These are phyloP conservation scores for Deilephila porcellus DNA, from an alignment of 2,888 invertebrate species.

Conservation along the genomic window DNA sequence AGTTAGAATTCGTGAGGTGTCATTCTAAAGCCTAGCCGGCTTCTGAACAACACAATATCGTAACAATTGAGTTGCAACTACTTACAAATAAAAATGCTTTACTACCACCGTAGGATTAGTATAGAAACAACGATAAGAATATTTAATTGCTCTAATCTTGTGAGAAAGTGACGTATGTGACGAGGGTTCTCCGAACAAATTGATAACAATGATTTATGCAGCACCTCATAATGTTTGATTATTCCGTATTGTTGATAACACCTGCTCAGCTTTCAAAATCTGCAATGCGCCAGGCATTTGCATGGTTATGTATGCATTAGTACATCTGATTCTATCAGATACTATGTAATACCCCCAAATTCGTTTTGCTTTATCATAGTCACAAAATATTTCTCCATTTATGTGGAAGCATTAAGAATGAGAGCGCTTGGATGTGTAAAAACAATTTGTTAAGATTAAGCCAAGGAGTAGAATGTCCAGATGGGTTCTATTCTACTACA, in stretches of 20 bases:
- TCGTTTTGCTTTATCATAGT: too few species aligned
- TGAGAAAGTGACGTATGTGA: background rate
- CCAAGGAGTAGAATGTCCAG: background rate
- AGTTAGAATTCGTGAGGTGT: too few species aligned
- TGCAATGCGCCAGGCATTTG: background rate
- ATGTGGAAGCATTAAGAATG: too few species aligned
- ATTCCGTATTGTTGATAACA: background rate
- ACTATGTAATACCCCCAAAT: background rate
- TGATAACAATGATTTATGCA: constrained; percentile 9
- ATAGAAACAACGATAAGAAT: background rate
- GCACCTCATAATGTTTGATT: background rate
- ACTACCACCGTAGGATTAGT: background rate
- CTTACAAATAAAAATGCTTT: background rate
- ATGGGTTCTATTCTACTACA: background rate
- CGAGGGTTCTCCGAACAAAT: background rate
- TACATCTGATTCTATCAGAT: background rate
- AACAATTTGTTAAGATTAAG: background rate
- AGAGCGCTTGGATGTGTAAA: too few species aligned
- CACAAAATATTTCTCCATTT: too few species aligned
- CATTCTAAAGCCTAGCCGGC: too few species aligned
- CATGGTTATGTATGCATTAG: background rate
- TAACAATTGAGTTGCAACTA: too few species aligned
- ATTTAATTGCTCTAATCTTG: background rate
- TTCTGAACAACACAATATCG: too few species aligned
- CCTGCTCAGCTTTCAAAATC: background rate